Evolutionary conservation across 2,113 vertebrate genomes (phyloP).

Genomic region (Dryoscopus gambensis): DNA sequence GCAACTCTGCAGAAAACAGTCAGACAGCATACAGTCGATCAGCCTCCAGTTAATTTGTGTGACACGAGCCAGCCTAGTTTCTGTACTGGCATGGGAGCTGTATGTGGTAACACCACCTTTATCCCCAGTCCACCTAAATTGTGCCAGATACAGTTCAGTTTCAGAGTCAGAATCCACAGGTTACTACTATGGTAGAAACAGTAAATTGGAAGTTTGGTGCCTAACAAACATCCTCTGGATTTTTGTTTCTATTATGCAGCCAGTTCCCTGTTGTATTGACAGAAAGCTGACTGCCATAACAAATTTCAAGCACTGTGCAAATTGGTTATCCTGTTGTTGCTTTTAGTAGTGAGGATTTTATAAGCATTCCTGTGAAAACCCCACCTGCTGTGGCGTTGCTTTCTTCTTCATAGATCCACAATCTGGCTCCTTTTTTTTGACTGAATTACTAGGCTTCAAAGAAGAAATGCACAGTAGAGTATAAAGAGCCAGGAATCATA

Average conservation of each 20-base stretch:
- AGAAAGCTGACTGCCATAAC: slow-evolving; percentile 3
- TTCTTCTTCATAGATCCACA: slow-evolving; percentile 25
- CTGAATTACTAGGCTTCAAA: slow-evolving; percentile 36
- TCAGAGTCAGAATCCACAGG: not conserved
- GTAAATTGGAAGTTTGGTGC: not conserved
- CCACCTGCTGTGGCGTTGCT: slow-evolving; percentile 41
- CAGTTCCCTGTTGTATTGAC: not conserved
- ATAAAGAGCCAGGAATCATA: not conserved
- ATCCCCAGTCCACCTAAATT: too few species aligned
- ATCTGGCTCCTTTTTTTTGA: not conserved
- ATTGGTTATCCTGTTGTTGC: slow-evolving; percentile 28
- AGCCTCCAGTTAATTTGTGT: not conserved
- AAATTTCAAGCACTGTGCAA: not conserved
- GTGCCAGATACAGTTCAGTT: not conserved
- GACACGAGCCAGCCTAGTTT: rapidly evolving
- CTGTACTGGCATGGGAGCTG: not conserved
- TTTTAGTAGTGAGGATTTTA: slow-evolving; percentile 33
- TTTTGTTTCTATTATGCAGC: not conserved
- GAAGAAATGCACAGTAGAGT: not conserved
- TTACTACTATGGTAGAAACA: not conserved
- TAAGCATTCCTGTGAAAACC: slow-evolving; percentile 27
- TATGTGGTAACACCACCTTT: not conserved
- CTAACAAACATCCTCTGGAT: not conserved
- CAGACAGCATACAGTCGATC: not conserved
- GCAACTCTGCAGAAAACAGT: not conserved